A percentile compares a stretch with the other conserved stretches of the same genome.
Evolutionary conservation across 2,797 vertebrate species (phyloP).

Genomic region (Paedocypris micromegethes): DNA sequence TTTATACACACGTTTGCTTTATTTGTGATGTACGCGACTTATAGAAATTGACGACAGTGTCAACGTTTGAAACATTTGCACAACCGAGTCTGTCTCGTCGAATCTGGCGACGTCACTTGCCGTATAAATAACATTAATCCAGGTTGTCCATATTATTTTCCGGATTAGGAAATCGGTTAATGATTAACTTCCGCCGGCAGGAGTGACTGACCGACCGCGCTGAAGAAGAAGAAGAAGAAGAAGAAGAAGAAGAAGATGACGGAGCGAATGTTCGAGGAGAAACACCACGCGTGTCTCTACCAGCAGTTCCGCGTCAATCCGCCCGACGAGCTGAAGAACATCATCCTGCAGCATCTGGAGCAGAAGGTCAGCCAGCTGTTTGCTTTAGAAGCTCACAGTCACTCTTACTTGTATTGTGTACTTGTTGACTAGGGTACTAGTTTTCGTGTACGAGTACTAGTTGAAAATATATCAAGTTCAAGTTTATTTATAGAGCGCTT

Average conservation of each 20-base stretch:
- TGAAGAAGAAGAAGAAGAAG: constrained; percentile 48
- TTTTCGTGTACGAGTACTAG: too few relatives aligned
- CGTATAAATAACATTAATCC: neutral
- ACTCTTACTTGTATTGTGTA: too few relatives aligned
- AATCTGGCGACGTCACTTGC: neutral
- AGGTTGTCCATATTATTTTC: neutral
- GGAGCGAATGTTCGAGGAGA: constrained; percentile 63
- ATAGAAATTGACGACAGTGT: too few relatives aligned
- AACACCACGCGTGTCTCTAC: constrained; percentile 66
- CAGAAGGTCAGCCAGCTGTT: constrained; percentile 52
- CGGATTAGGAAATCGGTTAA: neutral
- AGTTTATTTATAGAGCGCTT: too few relatives aligned
- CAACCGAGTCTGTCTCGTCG: too few relatives aligned
- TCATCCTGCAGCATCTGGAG: constrained; percentile 62
- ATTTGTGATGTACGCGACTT: too few relatives aligned
- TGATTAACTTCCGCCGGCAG: neutral
- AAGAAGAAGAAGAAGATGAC: constrained; percentile 52
- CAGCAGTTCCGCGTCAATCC: constrained; percentile 62
- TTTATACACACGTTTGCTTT: too few relatives aligned
- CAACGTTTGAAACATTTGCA: too few relatives aligned
- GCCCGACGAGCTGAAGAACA: constrained; percentile 56
- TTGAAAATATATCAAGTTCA: too few relatives aligned
- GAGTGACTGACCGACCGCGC: neutral
- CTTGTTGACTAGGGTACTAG: too few relatives aligned
- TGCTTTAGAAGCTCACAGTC: too few relatives aligned